Evolutionary conservation across 2,888 invertebrate species (phyloP), one percentile per base, ranked within the genome.

Genomic region (Leptogaster cylindrica): DNA sequence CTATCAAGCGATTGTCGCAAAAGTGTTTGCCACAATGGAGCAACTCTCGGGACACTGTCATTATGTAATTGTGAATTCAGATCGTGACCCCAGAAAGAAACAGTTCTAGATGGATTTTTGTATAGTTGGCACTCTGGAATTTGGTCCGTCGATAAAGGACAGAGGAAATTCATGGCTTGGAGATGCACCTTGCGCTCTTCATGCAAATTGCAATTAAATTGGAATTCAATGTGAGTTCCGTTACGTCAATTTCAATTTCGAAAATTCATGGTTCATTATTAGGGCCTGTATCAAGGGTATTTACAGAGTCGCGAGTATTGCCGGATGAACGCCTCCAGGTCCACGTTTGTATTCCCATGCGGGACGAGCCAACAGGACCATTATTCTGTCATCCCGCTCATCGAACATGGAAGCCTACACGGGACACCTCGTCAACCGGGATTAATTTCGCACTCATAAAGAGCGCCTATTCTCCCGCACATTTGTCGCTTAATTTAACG

Each of bases 161-260:
- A 61, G 41, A 10, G 27, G 44, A 28, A 41, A 41, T 61, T 41
- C 28, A 25, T 44, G 44, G 33, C 44, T 61, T 44, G 5, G 36
- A 36, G 55, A 36, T 36, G 52, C 20, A 31, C 55, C 16, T 25
- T 36, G 58, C 39, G 39, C n/a, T 20, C 55, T 7, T 20, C 41
- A 61, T 61, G 61, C 41, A 44, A 61, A 61, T 61, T 61, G 41
- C 41, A 61, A 44, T 44, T 61, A 61, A 61, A 61, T 41, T 61
- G 61, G 44, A 61, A 44, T 44, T 44, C 61, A 61, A 41, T 58
- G 41, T 23, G 14, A 41, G 28, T 10, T 14, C 20, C 16, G 3
- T n/a, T 10, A 23, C 61, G 16, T 31, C 44, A 44, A 28, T 41
- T 61, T 44, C 28, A 61, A 25, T 44, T 61, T 16, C 10, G n/a